Percentiles rank a stretch among this genome's conserved stretches.
Conservation (phyloP, 2,797 vertebrate genomes). For the Buceros bicornis region DNA sequence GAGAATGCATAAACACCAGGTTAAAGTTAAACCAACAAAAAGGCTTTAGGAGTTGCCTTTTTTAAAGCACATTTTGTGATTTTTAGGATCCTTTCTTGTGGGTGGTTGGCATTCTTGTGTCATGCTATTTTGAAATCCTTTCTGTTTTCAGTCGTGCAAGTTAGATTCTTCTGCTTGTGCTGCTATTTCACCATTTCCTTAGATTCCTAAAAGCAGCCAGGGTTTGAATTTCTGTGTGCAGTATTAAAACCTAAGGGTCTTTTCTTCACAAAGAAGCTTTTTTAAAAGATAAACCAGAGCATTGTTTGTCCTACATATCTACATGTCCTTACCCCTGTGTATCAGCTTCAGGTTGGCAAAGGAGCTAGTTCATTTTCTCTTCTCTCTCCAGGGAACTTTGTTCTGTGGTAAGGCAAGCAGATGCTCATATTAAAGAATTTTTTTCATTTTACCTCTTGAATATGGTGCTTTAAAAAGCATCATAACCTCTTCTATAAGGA, state of each 20-base stretch:
- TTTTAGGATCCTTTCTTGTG: neutral
- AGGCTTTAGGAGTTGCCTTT: no score
- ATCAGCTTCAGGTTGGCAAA: neutral
- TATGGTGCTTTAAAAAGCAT: neutral
- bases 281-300: neutral
- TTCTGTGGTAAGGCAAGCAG: neutral
- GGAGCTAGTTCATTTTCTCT: neutral
- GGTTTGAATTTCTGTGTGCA: neutral
- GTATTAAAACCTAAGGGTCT: neutral
- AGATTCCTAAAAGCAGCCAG: neutral
- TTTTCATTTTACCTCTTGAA: neutral
- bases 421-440: neutral
- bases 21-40: neutral
- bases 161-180: neutral
- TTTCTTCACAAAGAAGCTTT: neutral
- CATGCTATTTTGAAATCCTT: neutral
- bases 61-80: neutral
- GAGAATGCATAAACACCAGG: neutral
- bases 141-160: neutral
- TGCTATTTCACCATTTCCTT: neutral
- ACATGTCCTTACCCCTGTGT: neutral
- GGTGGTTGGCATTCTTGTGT: neutral
- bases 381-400: neutral
- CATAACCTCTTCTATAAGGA: no score
- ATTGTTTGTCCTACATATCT: neutral